Conservation (phyloP, 1,140 invertebrate species). For the Chymomyza costata region DNA sequence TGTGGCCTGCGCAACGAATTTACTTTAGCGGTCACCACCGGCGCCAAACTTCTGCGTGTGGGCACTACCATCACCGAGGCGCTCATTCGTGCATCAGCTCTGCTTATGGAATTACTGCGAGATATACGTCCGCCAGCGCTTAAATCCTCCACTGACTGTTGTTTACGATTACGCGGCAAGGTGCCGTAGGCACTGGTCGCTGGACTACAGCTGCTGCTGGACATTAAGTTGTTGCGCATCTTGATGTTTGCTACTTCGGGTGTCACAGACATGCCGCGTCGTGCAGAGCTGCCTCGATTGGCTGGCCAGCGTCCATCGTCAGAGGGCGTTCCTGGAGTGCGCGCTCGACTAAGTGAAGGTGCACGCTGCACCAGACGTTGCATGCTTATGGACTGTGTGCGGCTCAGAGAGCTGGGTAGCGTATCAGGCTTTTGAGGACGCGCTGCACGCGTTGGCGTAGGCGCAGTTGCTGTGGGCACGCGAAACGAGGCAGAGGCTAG, state of each 20-base stretch:
- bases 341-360: slow-evolving; percentile 77
- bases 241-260: slow-evolving; percentile 66
- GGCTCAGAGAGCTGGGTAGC: slow-evolving; percentile 66
- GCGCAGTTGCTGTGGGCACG: slow-evolving; percentile 26
- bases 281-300: slow-evolving; percentile 38
- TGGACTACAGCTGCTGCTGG: slow-evolving; percentile 28
- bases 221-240: slow-evolving; percentile 65
- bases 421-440: slow-evolving; percentile 77
- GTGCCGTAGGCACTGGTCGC: slow-evolving; percentile 79
- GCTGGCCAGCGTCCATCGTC: slow-evolving; percentile 83
- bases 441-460: slow-evolving; percentile 72
- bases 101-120: slow-evolving; percentile 75
- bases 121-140: slow-evolving; percentile 59
- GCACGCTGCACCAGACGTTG: slow-evolving; percentile 78
- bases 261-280: slow-evolving; percentile 42
- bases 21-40: slow-evolving; percentile 60
- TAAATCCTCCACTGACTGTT: slow-evolving; percentile 78
- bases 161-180: slow-evolving; percentile 81
- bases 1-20: slow-evolving; percentile 48
- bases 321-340: slow-evolving; percentile 80
- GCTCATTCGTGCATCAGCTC: slow-evolving; percentile 70
- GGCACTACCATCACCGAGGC: slow-evolving; percentile 71
- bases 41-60: slow-evolving; percentile 40
- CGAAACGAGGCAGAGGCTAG: slow-evolving; percentile 44
- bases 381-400: slow-evolving; percentile 75